Base-by-base conservation (phyloP, 2,888 invertebrate genomes). In the Cryptosula pallasiana region DNA sequence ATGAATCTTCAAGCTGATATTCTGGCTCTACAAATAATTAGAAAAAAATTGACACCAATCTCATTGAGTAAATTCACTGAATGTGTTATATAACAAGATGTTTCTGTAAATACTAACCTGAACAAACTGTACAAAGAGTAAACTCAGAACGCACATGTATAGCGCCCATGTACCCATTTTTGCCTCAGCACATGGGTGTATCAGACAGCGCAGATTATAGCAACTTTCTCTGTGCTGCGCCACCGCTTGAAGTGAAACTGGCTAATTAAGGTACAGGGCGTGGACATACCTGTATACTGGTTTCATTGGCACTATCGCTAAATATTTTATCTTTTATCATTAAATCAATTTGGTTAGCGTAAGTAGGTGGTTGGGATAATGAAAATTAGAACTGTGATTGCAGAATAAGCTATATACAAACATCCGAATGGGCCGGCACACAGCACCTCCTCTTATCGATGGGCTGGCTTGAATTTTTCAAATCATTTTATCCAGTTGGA, bases 241-340 rank as follows among this genome's bases (percentile, higher is more conserved):
- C 20, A 23, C 57, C 57, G 13, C 25, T 5, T 5, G n/a, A 13
- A 57, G 25, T 25, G 5, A 57, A 57, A 23, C 57, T 5, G 57
- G 57, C 57, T 57, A 57, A 63, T 32, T 63, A 5, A 27, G 57
- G 13, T 32, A 27, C 25, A 27, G 9, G 63, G 20, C 63, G 20
- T 25, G 25, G 9, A 13, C 27, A 5, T 25, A 27, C 3, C 20
- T 55, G 9, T 13, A 63, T 27, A 63, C 63, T 25, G 63, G 63
- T 63, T 63, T 63, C 32, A n/a, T 5, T 32, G 32, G 32, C 27
- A 32, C 5, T 32, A 16, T 34, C 16, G 13, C 13, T 32, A 34
- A 9, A 3, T 16, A 32, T 27, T 63, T 63, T 25, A 63, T 32
- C 63, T n/a, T 27, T 63, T 63, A 63, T 63, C 63, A 34, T 63